Evolutionary conservation across 2,113 vertebrate species (phyloP).

Genomic region (Trogon melanurus): DNA sequence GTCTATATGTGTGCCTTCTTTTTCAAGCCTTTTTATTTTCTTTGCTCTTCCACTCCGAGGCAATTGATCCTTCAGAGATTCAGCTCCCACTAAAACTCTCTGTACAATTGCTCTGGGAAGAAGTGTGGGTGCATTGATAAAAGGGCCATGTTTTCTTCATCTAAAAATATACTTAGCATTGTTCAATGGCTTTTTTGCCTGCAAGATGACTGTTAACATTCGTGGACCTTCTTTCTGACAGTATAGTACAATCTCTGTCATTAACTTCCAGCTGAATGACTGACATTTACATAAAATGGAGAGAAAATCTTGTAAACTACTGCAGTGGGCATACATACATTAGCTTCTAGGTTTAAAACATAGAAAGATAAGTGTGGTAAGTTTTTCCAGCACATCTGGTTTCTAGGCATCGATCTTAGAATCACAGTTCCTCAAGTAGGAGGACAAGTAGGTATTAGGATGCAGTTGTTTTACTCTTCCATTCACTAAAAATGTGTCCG

Average conservation of each 20-base stretch:
- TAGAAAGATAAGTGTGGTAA: rapidly evolving
- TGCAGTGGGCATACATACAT: not conserved
- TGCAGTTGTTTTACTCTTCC: not conserved
- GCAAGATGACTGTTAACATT: not conserved
- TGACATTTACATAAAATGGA: not conserved
- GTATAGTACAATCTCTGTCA: not conserved
- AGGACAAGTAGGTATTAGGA: not conserved
- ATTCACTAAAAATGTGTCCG: not conserved
- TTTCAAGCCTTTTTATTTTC: not conserved
- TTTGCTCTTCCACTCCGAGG: not conserved
- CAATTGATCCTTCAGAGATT: not conserved
- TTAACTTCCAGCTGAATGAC: not conserved
- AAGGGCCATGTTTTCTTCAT: not conserved
- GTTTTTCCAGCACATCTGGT: not conserved
- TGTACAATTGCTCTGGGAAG: not conserved
- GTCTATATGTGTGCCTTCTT: not conserved
- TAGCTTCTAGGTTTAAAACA: not conserved
- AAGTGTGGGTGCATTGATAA: not conserved
- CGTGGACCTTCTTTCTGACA: not conserved
- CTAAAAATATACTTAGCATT: not conserved
- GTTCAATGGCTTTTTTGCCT: not conserved
- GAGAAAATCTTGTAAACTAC: not conserved
- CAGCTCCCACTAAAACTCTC: not conserved
- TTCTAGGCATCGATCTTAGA: not conserved
- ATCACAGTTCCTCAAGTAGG: not conserved